These are phyloP conservation scores for Pseudococcus jackbeardsleyi DNA, from an alignment of 2,888 invertebrate species.

Conservation along the genomic window DNA sequence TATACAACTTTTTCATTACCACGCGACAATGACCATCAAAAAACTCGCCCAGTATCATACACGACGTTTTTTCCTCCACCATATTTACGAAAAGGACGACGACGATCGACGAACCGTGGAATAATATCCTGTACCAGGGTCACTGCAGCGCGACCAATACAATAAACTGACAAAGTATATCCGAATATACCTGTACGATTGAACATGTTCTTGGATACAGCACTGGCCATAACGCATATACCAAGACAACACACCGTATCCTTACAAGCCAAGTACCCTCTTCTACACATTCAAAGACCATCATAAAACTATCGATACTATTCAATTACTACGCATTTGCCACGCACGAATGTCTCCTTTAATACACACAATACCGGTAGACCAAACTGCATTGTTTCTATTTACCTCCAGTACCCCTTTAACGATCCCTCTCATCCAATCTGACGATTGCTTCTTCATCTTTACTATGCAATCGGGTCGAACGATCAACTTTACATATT, in stretches of 20 bases:
- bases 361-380: constrained; percentile 19
- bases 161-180: constrained; percentile 8
- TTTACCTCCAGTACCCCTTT: background rate
- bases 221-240: background rate
- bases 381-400: constrained; percentile 8
- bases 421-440: background rate
- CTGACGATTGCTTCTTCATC: background rate
- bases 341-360: background rate
- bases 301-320: constrained; percentile 18
- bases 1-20: background rate
- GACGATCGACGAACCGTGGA: constrained; percentile 21
- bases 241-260: background rate
- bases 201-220: background rate
- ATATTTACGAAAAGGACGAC: background rate
- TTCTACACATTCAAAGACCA: background rate
- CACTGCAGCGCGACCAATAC: constrained; percentile 7
- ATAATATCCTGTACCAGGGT: constrained; percentile 36
- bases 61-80: background rate
- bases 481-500: background rate
- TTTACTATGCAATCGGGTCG: background rate
- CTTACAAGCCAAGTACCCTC: background rate
- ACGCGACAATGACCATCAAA: background rate
- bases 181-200: background rate
- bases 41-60: background rate
- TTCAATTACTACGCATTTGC: constrained; percentile 25